Percentiles rank a stretch among this genome's conserved stretches.
Conservation (phyloP, 2,888 invertebrate species). For the Chrysomela aeneicollis region DNA sequence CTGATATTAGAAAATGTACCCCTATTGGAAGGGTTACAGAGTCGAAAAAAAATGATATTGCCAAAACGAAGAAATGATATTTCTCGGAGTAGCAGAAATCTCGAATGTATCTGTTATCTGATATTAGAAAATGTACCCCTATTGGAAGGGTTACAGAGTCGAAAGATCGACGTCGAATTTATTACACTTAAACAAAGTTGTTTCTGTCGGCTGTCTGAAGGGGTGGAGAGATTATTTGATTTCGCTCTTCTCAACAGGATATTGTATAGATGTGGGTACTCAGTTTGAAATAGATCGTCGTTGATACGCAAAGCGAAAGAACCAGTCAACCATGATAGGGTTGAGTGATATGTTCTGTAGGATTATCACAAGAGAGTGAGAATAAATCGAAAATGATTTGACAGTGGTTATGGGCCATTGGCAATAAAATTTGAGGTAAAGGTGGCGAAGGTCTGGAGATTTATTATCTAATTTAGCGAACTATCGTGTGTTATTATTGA, state of each 20-base stretch:
- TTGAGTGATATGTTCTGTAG: no score
- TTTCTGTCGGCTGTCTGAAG: background rate
- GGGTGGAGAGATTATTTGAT: constrained; percentile 5
- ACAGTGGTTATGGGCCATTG: no score
- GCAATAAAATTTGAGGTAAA: no score
- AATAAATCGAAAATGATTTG: no score
- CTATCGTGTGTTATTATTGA: no score
- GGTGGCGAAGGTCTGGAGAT: no score
- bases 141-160: constrained; percentile 17
- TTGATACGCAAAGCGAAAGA: background rate
- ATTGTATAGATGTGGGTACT: background rate
- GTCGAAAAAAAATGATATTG: background rate
- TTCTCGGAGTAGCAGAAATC: background rate
- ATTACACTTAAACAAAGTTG: background rate
- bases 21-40: constrained; percentile 20
- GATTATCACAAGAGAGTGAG: no score
- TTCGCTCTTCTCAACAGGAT: background rate
- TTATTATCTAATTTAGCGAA: no score
- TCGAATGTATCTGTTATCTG: constrained; percentile 22
- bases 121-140: constrained; percentile 22
- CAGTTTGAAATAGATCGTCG: background rate
- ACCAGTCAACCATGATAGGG: no score
- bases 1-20: constrained; percentile 23
- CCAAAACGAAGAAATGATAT: background rate
- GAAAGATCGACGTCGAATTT: background rate